Conservation (phyloP, 2,113 vertebrate species). For the Hystrix cristata region DNA sequence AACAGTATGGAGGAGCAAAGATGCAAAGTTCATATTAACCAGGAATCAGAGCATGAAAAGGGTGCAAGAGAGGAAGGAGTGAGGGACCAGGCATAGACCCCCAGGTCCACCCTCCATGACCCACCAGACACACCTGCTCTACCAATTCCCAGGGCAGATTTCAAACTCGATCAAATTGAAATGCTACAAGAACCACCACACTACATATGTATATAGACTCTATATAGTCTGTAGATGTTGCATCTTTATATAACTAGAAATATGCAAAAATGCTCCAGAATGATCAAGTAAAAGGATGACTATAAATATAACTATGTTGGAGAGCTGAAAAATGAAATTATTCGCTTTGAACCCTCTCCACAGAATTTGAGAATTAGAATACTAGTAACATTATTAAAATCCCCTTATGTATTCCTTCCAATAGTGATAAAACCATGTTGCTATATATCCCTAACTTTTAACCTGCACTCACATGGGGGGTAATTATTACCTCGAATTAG, state of each 20-base stretch:
- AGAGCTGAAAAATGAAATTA: neutral
- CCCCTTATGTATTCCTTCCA: neutral
- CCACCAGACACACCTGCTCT: neutral
- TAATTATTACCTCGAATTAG: neutral
- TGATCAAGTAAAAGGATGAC: neutral
- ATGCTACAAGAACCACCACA: neutral
- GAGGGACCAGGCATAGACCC: neutral
- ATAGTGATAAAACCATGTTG: neutral
- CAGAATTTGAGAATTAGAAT: neutral
- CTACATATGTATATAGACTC: neutral
- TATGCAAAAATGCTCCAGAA: neutral
- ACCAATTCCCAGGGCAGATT: neutral
- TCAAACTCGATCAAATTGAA: neutral
- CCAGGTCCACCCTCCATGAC: too few relatives aligned
- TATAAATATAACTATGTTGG: neutral
- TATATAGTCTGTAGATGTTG: neutral
- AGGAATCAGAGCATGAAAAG: neutral
- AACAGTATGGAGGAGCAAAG: neutral
- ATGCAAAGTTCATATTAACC: neutral
- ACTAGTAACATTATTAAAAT: neutral
- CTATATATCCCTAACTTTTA: neutral
- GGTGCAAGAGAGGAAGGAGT: neutral
- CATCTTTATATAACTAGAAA: constrained; percentile 25
- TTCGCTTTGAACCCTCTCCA: neutral
- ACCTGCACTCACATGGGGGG: neutral